These are phyloP conservation scores for Buathra laborator DNA, from an alignment of 2,888 invertebrate species.

Conservation along the genomic window DNA sequence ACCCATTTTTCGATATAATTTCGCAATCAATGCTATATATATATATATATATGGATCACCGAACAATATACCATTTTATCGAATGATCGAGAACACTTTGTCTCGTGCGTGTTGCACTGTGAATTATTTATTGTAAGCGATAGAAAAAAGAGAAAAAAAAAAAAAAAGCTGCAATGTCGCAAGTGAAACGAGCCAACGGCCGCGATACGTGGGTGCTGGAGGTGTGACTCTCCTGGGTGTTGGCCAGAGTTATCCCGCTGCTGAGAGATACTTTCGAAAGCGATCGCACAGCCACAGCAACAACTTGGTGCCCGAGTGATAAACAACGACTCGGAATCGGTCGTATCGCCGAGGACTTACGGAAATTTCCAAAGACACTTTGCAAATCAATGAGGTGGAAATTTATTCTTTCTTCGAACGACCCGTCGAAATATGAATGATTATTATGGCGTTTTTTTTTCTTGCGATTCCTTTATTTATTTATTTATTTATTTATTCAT, in stretches of 20 bases:
- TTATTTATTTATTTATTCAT: constrained; percentile 13
- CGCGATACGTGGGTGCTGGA: constrained; percentile 62
- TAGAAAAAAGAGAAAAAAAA: neutral
- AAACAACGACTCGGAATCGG: constrained; percentile 47
- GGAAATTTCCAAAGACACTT: constrained; percentile 66
- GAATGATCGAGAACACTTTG: neutral
- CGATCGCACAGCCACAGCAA: constrained; percentile 53
- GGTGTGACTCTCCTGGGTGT: constrained; percentile 65
- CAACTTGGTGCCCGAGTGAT: constrained; percentile 62
- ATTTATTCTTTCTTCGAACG: neutral
- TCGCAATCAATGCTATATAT: neutral
- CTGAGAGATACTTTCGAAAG: constrained; percentile 63
- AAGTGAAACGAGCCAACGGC: constrained; percentile 55
- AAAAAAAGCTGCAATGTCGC: constrained; percentile 53
- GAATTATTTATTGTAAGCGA: constrained; percentile 41
- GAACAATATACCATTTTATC: neutral
- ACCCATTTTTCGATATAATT: neutral
- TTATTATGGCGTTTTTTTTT: neutral
- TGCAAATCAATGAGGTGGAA: neutral
- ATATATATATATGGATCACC: neutral
- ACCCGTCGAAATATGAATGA: neutral
- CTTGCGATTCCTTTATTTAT: neutral
- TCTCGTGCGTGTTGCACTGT: neutral
- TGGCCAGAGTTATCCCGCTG: constrained; percentile 55
- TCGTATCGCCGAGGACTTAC: constrained; percentile 44